These are phyloP conservation scores for Ernsta delagoae DNA, from an alignment of 2,888 invertebrate species.

Conservation along the genomic window DNA sequence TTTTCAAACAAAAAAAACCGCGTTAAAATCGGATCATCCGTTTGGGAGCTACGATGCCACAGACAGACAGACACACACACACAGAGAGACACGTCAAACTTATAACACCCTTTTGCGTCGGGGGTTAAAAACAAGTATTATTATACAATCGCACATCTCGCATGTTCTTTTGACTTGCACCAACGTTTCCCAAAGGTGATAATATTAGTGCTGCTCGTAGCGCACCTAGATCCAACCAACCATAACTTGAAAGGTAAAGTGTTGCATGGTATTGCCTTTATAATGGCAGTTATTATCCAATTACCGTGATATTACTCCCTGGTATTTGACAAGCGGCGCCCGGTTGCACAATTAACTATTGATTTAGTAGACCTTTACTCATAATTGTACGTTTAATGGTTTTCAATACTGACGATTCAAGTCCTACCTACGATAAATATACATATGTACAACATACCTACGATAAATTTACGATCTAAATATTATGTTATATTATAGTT, in stretches of 20 bases:
- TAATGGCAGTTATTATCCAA: conserved; percentile 28
- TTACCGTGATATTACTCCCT: conserved; percentile 26
- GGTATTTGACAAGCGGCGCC: conserved; percentile 37
- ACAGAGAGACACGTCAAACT: no score
- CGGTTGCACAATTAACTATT: conserved; percentile 16
- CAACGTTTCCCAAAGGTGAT: conserved; percentile 29
- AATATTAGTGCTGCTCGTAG: conserved; percentile 22
- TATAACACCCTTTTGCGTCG: no score
- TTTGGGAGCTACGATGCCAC: no score
- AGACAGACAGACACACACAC: no score
- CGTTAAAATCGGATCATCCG: no score
- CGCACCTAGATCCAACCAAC: conserved; percentile 27
- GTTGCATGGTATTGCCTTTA: conserved; percentile 19
- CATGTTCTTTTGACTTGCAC: conserved; percentile 3
- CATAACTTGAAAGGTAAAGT: conserved; percentile 24
- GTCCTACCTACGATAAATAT: no score
- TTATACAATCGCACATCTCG: neutral
- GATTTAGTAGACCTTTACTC: neutral
- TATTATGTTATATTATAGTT: no score
- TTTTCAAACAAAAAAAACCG: no score
- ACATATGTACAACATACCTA: no score
- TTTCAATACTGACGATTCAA: neutral
- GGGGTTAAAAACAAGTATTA: no score
- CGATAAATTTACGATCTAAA: no score
- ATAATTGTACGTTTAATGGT: neutral